Evolutionary conservation across 2,888 invertebrate species (phyloP).

Genomic region (Cosmorhoe ocellata): DNA sequence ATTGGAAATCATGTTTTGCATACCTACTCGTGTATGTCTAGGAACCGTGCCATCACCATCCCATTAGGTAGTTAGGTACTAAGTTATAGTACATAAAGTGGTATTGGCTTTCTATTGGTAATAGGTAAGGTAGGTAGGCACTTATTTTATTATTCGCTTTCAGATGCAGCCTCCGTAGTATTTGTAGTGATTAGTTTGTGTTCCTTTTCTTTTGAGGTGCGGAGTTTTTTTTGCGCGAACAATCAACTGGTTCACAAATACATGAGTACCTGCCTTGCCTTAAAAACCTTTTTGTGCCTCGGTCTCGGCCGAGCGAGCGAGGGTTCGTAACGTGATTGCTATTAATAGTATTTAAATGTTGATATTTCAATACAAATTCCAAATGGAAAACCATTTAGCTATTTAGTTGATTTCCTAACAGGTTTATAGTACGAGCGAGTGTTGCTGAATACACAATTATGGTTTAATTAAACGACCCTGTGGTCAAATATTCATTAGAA

Average conservation of each 20-base stretch:
- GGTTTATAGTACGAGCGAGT: not conserved
- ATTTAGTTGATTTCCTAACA: slow-evolving; percentile 1
- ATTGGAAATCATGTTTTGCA: slow-evolving; percentile 38
- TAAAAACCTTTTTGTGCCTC: slow-evolving; percentile 1
- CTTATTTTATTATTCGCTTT: too few species aligned
- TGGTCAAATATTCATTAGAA: too few species aligned
- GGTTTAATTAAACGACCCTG: not conserved
- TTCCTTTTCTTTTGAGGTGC: slow-evolving; percentile 42
- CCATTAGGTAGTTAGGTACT: too few species aligned
- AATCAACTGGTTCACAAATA: slow-evolving; percentile 33
- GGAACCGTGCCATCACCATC: too few species aligned
- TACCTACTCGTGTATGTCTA: too few species aligned
- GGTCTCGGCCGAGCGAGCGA: not conserved
- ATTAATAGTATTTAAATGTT: not conserved
- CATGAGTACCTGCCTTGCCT: slow-evolving; percentile 12
- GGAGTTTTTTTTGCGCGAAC: slow-evolving; percentile 41
- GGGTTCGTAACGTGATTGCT: not conserved
- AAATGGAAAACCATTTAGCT: not conserved
- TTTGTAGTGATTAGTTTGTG: not conserved
- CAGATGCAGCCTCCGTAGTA: not conserved
- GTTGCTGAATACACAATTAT: not conserved
- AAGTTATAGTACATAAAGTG: too few species aligned
- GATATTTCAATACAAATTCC: not conserved
- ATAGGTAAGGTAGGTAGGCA: too few species aligned
- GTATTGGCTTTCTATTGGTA: too few species aligned